Percentiles rank a stretch among this genome's conserved stretches.
These are phyloP conservation scores for Potamilus streckersoni DNA, from an alignment of 1,140 invertebrate genomes.

Conservation along the genomic window DNA sequence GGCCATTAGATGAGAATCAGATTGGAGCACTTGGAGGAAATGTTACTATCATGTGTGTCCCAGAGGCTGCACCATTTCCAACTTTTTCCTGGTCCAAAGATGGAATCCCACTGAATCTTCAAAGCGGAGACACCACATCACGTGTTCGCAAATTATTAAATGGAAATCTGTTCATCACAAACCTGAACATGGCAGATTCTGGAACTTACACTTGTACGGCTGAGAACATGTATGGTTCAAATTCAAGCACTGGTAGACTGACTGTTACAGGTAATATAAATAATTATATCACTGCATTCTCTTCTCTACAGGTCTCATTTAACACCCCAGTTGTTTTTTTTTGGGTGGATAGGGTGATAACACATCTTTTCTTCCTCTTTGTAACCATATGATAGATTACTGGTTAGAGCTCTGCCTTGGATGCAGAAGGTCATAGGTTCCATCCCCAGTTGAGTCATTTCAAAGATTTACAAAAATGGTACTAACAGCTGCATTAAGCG, in stretches of 20 bases:
- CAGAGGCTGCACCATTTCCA: conserved; percentile 92
- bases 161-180: conserved; percentile 46
- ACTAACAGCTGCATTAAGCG: too few relatives aligned
- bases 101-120: conserved; percentile 74
- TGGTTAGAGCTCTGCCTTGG: too few relatives aligned
- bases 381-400: too few relatives aligned
- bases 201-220: conserved; percentile 58
- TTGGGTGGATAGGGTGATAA: too few relatives aligned
- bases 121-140: conserved; percentile 11
- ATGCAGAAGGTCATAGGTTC: too few relatives aligned
- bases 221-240: conserved; percentile 44
- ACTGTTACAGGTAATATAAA: conserved; percentile 46
- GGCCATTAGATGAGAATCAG: conserved; percentile 86
- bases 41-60: conserved; percentile 90
- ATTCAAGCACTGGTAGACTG: conserved; percentile 34
- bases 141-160: conserved; percentile 39
- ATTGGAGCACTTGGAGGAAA: conserved; percentile 92
- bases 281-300: neutral
- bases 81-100: conserved; percentile 73
- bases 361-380: too few relatives aligned
- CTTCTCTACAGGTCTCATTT: too few relatives aligned
- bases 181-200: conserved; percentile 37
- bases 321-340: too few relatives aligned
- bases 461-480: too few relatives aligned
- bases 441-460: too few relatives aligned